Percentiles rank a stretch among this genome's conserved stretches.
Conservation (phyloP, 2,888 invertebrate genomes). For the Lithophane leautieri region DNA sequence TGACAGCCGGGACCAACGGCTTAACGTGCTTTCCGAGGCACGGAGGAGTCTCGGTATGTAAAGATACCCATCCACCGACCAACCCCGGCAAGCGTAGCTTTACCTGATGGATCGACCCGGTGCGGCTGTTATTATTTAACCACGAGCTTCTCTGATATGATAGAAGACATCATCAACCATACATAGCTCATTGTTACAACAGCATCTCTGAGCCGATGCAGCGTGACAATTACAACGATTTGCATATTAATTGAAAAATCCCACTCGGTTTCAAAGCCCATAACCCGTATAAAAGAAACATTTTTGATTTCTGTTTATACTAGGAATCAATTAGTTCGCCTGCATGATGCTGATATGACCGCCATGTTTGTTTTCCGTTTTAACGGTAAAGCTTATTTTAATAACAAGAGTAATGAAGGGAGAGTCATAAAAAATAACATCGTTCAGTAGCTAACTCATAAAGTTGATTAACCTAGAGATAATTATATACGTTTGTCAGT, state of each 20-base stretch:
- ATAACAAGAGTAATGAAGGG: constrained; percentile 52
- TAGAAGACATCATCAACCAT: constrained; percentile 5
- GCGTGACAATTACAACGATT: constrained; percentile 52
- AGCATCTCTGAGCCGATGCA: constrained; percentile 39
- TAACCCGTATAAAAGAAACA: constrained; percentile 60
- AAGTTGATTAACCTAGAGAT: constrained; percentile 51
- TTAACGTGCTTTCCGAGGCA: too few relatives aligned
- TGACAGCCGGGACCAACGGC: too few relatives aligned
- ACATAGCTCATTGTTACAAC: constrained; percentile 29
- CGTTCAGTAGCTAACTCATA: constrained; percentile 57
- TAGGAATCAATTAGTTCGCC: constrained; percentile 68
- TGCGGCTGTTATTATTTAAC: too few relatives aligned
- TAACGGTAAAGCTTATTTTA: constrained; percentile 58
- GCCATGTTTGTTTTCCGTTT: constrained; percentile 54
- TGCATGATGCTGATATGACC: constrained; percentile 53
- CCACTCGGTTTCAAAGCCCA: constrained; percentile 47
- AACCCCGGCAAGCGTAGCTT: too few relatives aligned
- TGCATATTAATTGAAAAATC: constrained; percentile 68
- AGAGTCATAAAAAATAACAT: constrained; percentile 47
- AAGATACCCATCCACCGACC: too few relatives aligned
- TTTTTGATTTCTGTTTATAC: constrained; percentile 65
- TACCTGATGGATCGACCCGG: too few relatives aligned
- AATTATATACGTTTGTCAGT: constrained; percentile 44
- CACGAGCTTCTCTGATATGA: too few relatives aligned
- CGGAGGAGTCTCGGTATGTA: too few relatives aligned